Percentiles rank a stretch among this genome's conserved stretches.
phyloP scores from a whole-genome alignment of 64 coral and sea anemone genomes.

The Platygyra sinensis region DNA sequence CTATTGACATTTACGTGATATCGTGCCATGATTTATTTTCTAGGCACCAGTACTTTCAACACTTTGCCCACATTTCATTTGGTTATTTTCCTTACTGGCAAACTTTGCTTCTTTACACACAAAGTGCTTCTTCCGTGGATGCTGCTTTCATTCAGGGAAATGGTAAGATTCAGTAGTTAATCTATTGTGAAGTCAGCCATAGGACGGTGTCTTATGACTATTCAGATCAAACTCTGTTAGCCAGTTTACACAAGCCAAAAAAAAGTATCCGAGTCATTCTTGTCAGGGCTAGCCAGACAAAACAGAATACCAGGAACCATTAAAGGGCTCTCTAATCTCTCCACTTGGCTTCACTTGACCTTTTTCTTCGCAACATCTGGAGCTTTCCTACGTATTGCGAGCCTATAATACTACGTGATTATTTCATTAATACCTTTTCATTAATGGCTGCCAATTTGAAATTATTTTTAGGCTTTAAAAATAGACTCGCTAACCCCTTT shows the following conservation, averaged over 20 bases:
- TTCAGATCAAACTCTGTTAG: background rate
- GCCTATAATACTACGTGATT: too few relatives aligned
- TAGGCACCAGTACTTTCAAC: conserved; percentile 68
- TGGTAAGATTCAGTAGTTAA: conserved; percentile 43
- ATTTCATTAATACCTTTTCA: too few relatives aligned
- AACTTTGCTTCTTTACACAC: conserved; percentile 55
- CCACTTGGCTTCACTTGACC: too few relatives aligned
- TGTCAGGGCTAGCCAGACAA: too few relatives aligned
- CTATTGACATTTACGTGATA: background rate
- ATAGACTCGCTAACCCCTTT: too few relatives aligned
- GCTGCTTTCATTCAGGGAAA: conserved; percentile 62
- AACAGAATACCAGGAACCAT: too few relatives aligned
- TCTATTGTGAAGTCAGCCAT: background rate
- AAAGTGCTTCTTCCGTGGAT: conserved; percentile 58
- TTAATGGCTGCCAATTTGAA: too few relatives aligned
- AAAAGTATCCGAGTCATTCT: background rate
- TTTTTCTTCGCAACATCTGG: too few relatives aligned
- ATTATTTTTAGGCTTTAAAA: too few relatives aligned
- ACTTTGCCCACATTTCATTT: conserved; percentile 47
- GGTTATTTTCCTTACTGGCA: conserved; percentile 68
- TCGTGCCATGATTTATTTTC: background rate
- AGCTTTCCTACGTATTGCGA: too few relatives aligned
- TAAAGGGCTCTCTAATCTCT: too few relatives aligned
- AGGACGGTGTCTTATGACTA: background rate
- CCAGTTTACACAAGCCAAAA: background rate